Evolutionary conservation across 2,113 vertebrate genomes (phyloP).

Genomic region (Melanotaenia duboulayi): DNA sequence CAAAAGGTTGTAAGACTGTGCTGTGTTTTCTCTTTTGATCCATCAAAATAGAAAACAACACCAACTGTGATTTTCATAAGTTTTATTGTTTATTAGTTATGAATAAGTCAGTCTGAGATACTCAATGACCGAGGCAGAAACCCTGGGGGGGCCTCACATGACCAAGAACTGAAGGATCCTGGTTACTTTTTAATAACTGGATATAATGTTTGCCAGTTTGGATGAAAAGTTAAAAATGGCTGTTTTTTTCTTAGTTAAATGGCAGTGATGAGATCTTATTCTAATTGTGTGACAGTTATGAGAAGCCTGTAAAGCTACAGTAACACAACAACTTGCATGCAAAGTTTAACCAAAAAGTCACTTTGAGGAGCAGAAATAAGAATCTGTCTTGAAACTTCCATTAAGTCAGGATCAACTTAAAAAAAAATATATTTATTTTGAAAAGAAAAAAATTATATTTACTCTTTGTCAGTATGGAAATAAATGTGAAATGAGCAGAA

Average conservation of each 20-base stretch:
- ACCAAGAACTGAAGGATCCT: background rate
- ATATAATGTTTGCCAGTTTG: too few relatives aligned
- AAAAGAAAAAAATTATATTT: background rate
- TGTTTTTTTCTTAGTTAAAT: background rate
- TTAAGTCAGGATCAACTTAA: too few relatives aligned
- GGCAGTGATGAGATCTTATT: background rate
- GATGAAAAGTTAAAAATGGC: background rate
- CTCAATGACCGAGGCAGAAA: too few relatives aligned
- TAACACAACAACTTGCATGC: too few relatives aligned
- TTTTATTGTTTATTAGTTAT: too few relatives aligned
- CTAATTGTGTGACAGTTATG: too few relatives aligned
- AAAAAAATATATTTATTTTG: background rate
- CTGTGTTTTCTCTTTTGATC: background rate
- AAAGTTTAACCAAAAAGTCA: too few relatives aligned
- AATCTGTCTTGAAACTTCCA: background rate
- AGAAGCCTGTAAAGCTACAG: too few relatives aligned
- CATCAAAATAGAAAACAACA: too few relatives aligned
- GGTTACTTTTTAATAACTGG: slow-evolving; percentile 1
- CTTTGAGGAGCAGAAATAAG: background rate
- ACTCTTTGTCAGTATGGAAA: background rate
- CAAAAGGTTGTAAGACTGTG: background rate
- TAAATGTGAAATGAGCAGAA: background rate
- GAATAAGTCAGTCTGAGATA: too few relatives aligned
- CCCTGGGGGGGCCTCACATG: background rate
- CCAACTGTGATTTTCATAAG: too few relatives aligned